phyloP scores from a whole-genome alignment of 2,113 vertebrate genomes.

The Larimichthys crocea region DNA sequence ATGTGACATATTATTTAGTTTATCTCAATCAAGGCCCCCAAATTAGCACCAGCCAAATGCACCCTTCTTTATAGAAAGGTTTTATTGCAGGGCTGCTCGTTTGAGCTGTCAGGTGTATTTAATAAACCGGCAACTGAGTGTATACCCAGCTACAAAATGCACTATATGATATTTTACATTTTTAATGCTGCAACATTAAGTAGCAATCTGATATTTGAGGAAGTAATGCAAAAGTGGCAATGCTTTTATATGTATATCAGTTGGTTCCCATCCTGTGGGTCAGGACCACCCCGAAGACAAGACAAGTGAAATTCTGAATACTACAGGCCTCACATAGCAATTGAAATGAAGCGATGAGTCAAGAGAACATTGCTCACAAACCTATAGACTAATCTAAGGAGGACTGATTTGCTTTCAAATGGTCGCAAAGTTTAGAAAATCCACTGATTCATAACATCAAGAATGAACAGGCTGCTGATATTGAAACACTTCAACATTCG shows the following conservation, averaged over 20 bases:
- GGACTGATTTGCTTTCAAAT: not conserved
- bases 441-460: not conserved
- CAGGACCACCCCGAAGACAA: not conserved
- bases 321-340: not conserved
- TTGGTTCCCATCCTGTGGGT: not conserved
- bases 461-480: not conserved
- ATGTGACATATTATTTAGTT: not conserved
- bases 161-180: too few relatives aligned
- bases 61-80: too few relatives aligned
- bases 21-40: not conserved
- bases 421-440: not conserved
- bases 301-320: not conserved
- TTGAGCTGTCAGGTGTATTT: too few relatives aligned
- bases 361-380: not conserved
- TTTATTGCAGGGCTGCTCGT: too few relatives aligned
- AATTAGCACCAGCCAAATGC: too few relatives aligned
- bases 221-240: not conserved
- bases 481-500: conserved; percentile 7
- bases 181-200: not conserved
- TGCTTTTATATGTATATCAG: not conserved
- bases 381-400: not conserved
- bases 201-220: not conserved
- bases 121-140: too few relatives aligned
- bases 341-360: not conserved
- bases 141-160: too few relatives aligned